Evolutionary conservation across 2,113 vertebrate genomes (phyloP).

Genomic region (Noctilio leporinus): DNA sequence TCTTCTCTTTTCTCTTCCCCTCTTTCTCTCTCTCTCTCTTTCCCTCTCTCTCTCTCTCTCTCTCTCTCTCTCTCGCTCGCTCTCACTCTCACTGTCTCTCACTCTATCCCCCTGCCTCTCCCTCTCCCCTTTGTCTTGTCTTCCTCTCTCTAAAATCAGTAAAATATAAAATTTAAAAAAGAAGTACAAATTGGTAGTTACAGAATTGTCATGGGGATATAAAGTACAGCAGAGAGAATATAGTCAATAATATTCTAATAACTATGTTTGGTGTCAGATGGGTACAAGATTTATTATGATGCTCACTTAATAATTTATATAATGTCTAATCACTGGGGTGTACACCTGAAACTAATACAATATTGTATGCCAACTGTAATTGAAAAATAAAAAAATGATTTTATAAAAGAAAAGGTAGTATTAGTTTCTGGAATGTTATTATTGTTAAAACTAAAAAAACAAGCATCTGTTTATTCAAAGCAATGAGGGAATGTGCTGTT

Average conservation of each 20-base stretch:
- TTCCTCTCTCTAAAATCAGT: too few relatives aligned
- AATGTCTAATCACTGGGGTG: not conserved
- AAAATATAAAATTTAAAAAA: too few relatives aligned
- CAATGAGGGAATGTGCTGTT: not conserved
- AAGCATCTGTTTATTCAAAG: conserved; percentile 19
- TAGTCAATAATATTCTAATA: not conserved
- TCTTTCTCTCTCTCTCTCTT: too few relatives aligned
- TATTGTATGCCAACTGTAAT: not conserved
- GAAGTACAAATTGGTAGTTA: not conserved
- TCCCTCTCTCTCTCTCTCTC: too few relatives aligned
- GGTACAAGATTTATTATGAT: not conserved
- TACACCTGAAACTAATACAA: not conserved
- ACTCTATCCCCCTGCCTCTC: too few relatives aligned
- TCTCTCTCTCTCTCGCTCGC: too few relatives aligned
- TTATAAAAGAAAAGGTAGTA: not conserved
- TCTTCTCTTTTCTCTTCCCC: too few relatives aligned
- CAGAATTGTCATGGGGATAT: not conserved
- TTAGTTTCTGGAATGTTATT: conserved; percentile 28
- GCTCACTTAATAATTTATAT: not conserved
- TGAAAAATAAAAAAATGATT: not conserved
- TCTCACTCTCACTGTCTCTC: too few relatives aligned
- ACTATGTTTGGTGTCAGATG: not conserved
- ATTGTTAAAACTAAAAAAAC: not conserved
- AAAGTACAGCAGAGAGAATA: not conserved
- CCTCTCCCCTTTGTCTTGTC: too few relatives aligned